A percentile compares a stretch with the other conserved stretches of the same genome.
Conservation (phyloP, 2,888 invertebrate genomes). For the Conus canariensis region DNA sequence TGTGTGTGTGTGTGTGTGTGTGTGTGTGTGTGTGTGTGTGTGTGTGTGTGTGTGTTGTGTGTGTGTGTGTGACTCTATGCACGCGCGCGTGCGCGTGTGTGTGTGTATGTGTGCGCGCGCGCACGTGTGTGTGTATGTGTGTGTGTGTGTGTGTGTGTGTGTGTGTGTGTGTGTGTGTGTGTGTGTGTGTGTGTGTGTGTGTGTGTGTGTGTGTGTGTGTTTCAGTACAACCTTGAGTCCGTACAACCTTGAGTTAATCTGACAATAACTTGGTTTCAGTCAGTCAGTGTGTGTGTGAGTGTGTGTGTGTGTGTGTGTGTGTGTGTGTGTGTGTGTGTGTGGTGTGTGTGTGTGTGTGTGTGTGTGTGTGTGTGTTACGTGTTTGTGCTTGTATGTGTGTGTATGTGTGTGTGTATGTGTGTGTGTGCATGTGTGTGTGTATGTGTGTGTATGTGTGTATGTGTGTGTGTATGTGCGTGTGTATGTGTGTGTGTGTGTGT, state of each 20-base stretch:
- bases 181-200: constrained; percentile 24
- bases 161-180: constrained; percentile 20
- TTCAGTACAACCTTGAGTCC: no score
- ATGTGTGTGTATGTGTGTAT: not conserved
- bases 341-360: no score
- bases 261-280: no score
- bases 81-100: not conserved
- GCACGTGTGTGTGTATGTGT: not conserved
- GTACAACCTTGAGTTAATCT: no score
- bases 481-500: constrained; percentile 5
- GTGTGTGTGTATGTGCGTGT: not conserved
- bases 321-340: no score
- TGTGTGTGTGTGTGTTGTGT: constrained; percentile 14
- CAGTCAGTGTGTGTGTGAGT: no score
- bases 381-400: no score
- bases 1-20: not conserved
- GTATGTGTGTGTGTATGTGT: constrained; percentile 3
- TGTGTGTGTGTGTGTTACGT: no score
- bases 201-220: no score
- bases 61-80: no score
- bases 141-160: constrained; percentile 3
- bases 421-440: constrained; percentile 2
- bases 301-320: no score
- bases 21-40: constrained; percentile 16
- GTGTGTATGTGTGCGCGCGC: not conserved